A percentile compares a stretch with the other conserved stretches of the same genome.
These are phyloP conservation scores for Nannoperca obscura DNA, from an alignment of 2,797 vertebrate genomes.

Conservation along the genomic window DNA sequence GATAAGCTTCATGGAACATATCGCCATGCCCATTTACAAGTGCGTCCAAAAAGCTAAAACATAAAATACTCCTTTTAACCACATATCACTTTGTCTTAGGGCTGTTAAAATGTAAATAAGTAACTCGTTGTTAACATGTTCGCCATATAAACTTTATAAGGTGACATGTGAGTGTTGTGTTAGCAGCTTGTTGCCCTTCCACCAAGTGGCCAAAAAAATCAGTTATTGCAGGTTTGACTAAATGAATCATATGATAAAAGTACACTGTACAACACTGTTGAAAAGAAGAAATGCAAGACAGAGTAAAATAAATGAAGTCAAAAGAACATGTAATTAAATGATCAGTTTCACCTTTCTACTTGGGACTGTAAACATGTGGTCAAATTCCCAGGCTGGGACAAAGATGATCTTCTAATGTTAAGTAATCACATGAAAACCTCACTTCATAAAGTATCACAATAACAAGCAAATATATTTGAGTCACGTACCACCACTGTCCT, in stretches of 20 bases:
- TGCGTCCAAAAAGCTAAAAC: slow-evolving; percentile 70
- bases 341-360: neutral
- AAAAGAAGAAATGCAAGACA: neutral
- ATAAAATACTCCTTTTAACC: neutral
- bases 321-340: neutral
- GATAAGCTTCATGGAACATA: slow-evolving; percentile 99
- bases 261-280: neutral
- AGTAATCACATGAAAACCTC: neutral
- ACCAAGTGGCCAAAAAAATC: neutral
- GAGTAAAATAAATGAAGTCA: neutral
- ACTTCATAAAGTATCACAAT: neutral
- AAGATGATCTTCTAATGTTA: neutral
- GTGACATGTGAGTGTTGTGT: neutral
- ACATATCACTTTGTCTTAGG: neutral
- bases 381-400: neutral
- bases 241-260: neutral
- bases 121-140: neutral
- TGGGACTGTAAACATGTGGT: neutral
- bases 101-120: slow-evolving; percentile 4
- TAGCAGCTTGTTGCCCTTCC: neutral
- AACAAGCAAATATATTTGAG: neutral
- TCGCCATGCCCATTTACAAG: slow-evolving; percentile 99
- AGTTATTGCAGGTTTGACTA: neutral
- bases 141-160: neutral
- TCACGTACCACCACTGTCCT: neutral